phyloP scores from a whole-genome alignment of 2,113 vertebrate species.

The Rousettus leschenaultii region DNA sequence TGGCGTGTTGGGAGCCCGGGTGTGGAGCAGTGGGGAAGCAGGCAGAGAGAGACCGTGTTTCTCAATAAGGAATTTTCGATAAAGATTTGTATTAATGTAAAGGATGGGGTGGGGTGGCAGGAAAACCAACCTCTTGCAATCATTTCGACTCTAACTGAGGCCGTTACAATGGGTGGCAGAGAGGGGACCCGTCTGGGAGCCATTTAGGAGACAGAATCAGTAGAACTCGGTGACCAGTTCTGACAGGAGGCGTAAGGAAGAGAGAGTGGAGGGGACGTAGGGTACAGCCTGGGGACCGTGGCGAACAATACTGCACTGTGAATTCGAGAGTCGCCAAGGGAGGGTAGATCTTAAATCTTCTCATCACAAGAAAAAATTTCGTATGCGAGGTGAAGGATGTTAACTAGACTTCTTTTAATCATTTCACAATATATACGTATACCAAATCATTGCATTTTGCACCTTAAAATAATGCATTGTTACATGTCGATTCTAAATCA shows the following conservation, averaged over 20 bases:
- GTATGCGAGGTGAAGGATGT: neutral
- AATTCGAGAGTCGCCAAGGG: neutral
- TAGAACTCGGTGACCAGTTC: neutral
- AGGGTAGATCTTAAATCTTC: neutral
- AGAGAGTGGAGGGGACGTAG: neutral
- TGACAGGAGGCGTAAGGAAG: neutral
- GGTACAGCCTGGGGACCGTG: neutral
- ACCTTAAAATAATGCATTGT: neutral
- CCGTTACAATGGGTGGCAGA: neutral
- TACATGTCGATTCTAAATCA: neutral
- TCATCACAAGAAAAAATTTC: neutral
- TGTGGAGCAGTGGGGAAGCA: neutral
- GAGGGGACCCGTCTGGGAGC: neutral
- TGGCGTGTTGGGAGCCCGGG: neutral
- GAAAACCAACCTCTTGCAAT: neutral
- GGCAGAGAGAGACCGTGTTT: neutral
- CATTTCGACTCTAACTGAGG: neutral
- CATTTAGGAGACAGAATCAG: neutral
- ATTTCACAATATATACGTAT: neutral
- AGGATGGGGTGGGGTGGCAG: neutral
- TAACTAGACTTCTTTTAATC: neutral
- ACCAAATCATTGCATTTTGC: neutral
- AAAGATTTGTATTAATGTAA: neutral
- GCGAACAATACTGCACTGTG: neutral
- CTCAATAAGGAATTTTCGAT: neutral